Percentiles rank a stretch among this genome's conserved stretches.
phyloP scores from a whole-genome alignment of 2,797 vertebrate genomes.

The Crax fasciolata region DNA sequence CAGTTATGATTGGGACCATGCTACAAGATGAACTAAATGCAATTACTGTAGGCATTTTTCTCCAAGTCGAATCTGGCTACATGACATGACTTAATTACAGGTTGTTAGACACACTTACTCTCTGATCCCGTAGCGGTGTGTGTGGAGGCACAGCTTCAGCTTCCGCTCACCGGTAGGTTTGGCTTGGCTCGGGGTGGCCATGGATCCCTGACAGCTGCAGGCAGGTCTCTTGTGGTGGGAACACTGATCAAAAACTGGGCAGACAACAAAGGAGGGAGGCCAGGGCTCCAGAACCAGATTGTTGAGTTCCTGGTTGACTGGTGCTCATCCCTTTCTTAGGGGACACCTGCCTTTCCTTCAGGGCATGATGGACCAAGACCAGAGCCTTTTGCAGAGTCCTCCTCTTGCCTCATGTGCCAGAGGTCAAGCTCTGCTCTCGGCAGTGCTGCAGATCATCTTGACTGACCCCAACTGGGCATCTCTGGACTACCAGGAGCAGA shows the following conservation, averaged over 20 bases:
- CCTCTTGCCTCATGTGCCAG: not conserved
- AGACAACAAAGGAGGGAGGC: not conserved
- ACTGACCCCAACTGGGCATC: not conserved
- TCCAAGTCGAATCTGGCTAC: conserved; percentile 85
- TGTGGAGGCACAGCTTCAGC: conserved; percentile 65
- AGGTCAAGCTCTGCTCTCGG: not conserved
- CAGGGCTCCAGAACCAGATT: not conserved
- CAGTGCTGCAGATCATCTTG: not conserved
- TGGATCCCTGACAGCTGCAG: not conserved
- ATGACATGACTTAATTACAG: conserved; percentile 96
- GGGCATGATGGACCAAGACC: not conserved
- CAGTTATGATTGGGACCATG: conserved; percentile 93
- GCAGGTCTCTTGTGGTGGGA: not conserved
- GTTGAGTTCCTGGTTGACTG: not conserved
- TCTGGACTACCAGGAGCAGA: not conserved
- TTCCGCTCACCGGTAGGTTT: not conserved
- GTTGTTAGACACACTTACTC: conserved; percentile 90
- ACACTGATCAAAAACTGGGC: not conserved
- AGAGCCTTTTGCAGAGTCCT: not conserved
- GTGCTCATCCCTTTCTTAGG: not conserved
- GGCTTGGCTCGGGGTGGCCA: not conserved
- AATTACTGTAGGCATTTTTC: conserved; percentile 92
- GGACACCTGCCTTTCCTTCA: not conserved
- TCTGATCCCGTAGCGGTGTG: conserved; percentile 81
- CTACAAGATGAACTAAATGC: conserved; percentile 97